Base-by-base conservation (phyloP, 2,113 vertebrate species). In the Macheiramphus alcinus region DNA sequence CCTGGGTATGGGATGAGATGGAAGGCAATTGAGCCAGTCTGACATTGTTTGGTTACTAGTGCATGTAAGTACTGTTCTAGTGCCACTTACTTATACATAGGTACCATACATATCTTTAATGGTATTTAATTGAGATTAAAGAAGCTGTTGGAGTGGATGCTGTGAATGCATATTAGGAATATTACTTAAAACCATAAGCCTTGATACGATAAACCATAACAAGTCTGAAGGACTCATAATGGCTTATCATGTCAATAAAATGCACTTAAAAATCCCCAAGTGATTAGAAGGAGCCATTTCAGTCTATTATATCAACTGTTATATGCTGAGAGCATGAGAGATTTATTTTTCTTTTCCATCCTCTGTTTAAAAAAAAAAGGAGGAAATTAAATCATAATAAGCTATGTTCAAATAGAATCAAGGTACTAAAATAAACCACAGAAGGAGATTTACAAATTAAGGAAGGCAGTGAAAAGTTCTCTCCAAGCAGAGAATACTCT, bases 241-340 rank as follows among this genome's bases (percentile, higher is more conserved):
- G 93, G 94, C 91, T 94, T 95, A 95, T 94, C 94, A 94, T 92
- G 93, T 97, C 97, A 97, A 97, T 97, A 96, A 94, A 96, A 97
- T 96, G 94, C 95, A 97, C 93, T 97, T 97, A 93, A 97, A 97
- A 97, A 97, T 96, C 93, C 97, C 93, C 93, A 76, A 79, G 93
- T 96, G 95, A 96, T 96, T 97, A 92, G 92, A 93, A 95, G 82
- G 84, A 97, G 68, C 90, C 95, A 94, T 95, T 97, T 93, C 88
- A 86, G 91, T 95, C 92, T 95, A 93, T 95, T 92, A 90, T 93
- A 97, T 94, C 86, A 96, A 96, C 83, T 91, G 71, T 74, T 96
- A 61, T 82, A 95, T 56, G 85, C 66, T 93, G 93, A 97, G 88
- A 87, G 74, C 82, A 75, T 79, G 63, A 88, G 83, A 93, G 90